A percentile compares a stretch with the other conserved stretches of the same genome.
phyloP scores from a whole-genome alignment of 1,140 invertebrate genomes.

The Apis cerana region DNA sequence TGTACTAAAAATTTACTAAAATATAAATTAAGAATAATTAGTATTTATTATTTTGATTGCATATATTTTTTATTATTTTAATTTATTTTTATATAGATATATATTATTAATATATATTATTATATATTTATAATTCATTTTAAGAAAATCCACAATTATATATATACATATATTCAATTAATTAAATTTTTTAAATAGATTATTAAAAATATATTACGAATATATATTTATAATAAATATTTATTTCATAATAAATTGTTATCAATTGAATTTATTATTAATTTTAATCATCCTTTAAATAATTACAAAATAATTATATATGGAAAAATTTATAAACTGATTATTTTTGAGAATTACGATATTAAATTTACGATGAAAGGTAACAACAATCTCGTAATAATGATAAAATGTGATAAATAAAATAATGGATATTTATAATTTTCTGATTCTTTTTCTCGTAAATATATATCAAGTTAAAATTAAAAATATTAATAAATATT shows the following conservation, averaged over 20 bases:
- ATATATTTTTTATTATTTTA: neutral
- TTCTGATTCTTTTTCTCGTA: neutral
- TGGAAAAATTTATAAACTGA: neutral
- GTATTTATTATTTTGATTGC: neutral
- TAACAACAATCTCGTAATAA: slow-evolving; percentile 7
- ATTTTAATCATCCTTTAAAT: neutral
- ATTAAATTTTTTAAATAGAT: neutral
- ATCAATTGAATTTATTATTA: neutral
- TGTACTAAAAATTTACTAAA: slow-evolving; percentile 98
- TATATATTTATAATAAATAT: too few species aligned
- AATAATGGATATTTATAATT: neutral
- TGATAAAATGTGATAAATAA: slow-evolving; percentile 13
- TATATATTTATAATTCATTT: neutral
- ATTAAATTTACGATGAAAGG: neutral
- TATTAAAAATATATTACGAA: too few species aligned
- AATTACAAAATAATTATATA: neutral
- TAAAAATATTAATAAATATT: neutral
- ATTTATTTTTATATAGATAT: slow-evolving; percentile 22
- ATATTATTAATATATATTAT: neutral
- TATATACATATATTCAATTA: neutral
- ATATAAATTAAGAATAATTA: slow-evolving; percentile 70
- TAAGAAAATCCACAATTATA: neutral
- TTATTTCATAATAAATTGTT: neutral
- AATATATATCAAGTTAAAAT: neutral
- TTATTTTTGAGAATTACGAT: neutral